phyloP scores from a whole-genome alignment of 92 coral and sea anemone genomes.

The Galaxea fascicularis region DNA sequence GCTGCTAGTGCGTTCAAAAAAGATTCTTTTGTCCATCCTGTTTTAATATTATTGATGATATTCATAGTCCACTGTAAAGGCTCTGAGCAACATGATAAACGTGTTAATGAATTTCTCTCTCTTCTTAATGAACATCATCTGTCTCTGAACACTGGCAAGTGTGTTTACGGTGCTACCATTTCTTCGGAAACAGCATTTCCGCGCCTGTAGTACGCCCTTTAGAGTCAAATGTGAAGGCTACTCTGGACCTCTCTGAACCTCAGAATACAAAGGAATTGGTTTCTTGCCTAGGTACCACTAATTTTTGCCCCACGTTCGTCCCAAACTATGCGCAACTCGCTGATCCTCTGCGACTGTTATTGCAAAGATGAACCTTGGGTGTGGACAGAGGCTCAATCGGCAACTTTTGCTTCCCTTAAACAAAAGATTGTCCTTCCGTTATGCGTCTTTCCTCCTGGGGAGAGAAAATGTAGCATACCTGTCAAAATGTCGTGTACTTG shows the following conservation, averaged over 20 bases:
- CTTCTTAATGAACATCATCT: conserved; percentile 11
- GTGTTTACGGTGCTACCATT: conserved; percentile 3
- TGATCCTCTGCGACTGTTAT: neutral
- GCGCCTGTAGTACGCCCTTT: neutral
- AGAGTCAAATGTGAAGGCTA: conserved; percentile 14
- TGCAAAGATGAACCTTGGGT: conserved; percentile 2
- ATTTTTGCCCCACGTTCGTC: conserved; percentile 6
- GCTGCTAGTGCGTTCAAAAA: neutral
- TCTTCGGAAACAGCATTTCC: neutral
- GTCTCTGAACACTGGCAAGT: neutral
- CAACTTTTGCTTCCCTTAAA: conserved; percentile 16
- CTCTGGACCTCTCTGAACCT: conserved; percentile 9
- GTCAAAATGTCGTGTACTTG: no score
- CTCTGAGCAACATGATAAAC: neutral
- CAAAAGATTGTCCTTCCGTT: neutral
- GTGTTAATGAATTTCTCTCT: neutral
- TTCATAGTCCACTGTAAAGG: conserved; percentile 1
- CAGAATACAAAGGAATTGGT: neutral
- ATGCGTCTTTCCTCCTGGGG: no score
- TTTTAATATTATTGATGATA: neutral
- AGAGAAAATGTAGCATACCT: no score
- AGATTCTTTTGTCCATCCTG: conserved; percentile 20
- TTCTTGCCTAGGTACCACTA: conserved; percentile 4
- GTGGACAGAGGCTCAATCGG: neutral
- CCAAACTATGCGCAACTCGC: conserved; percentile 11